Evolutionary conservation across 2,113 vertebrate species (phyloP), one percentile per base, ranked within the genome.

Genomic region (Leptocoma aspasia): DNA sequence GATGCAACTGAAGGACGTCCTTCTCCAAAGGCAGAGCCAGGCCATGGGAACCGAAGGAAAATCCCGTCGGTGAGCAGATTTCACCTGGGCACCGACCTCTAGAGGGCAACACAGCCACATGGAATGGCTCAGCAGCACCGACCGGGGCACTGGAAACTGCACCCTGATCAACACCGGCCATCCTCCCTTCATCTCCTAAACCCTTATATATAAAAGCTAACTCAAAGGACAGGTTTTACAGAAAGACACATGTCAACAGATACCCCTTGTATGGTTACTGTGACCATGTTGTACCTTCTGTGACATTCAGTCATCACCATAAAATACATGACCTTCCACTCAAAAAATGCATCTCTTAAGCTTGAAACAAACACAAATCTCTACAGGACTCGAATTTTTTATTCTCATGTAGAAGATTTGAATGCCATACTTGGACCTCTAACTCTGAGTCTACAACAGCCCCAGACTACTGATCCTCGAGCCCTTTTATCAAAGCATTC

Each of bases 41-140:
- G 35, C 16, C 68, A 2, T 0, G 11, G 2, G 4, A 80, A 10
- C 33, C 0, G 1, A 33, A 37, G 85, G 70, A 35, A 71, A 75
- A 83, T 17, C 18, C n/a, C n/a, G n/a, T n/a, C 71, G 31, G 45
- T 24, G 79, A 81, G 44, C 35, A 52, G 64, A 24, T 42, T 68
- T 20, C 80, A 37, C 72, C 47, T 45, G 83, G 60, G 45, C 8
- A 90, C 37, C 2, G 2, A 75, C 94, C 95, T 96, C 88, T 94
- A 96, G 95, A 93, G 95, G 96, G 95, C 96, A 95, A 97, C 95
- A 64, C 49, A 72, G 37, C 54, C 80, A 61, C 4, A 17, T 0
- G 18, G 50, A 96, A 94, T 7, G 52, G 69, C 41, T 39, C 72
- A 10, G 75, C 27, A n/a, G 6, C 5, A 28, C 28, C 0, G 0